Evolutionary conservation across 1,140 invertebrate genomes (phyloP).

Genomic region (Sarcophaga bullata): DNA sequence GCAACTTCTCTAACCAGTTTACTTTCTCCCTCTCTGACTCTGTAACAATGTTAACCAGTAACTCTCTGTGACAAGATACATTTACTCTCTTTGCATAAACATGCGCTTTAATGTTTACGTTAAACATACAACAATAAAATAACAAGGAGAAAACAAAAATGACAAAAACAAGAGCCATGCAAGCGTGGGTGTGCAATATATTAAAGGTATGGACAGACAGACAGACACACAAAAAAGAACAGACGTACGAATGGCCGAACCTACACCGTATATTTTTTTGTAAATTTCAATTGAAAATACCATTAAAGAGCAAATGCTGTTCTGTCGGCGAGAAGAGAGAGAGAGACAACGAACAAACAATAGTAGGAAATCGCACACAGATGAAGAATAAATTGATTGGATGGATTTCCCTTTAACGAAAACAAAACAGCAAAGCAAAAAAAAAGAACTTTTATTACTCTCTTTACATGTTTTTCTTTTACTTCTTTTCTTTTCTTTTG

Average conservation of each 20-base stretch:
- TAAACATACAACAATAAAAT: background rate
- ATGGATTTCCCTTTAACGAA: conserved; percentile 25
- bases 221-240: too few species aligned
- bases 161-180: background rate
- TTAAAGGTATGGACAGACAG: background rate
- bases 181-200: conserved; percentile 31
- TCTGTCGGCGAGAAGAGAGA: background rate
- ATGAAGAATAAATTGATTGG: conserved; percentile 25
- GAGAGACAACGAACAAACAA: too few species aligned
- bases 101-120: conserved; percentile 29
- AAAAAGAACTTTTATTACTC: background rate
- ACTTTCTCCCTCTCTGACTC: too few species aligned
- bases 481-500: background rate
- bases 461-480: background rate
- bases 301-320: too few species aligned
- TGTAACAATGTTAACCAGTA: background rate
- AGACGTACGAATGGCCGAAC: background rate
- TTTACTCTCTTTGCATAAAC: background rate
- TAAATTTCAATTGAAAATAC: background rate
- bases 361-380: background rate
- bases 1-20: too few species aligned
- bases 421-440: background rate
- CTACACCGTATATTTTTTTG: background rate
- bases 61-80: background rate
- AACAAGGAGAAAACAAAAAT: conserved; percentile 14